phyloP scores from a whole-genome alignment of 2,113 vertebrate genomes.

The Tachysurus fulvidraco region DNA sequence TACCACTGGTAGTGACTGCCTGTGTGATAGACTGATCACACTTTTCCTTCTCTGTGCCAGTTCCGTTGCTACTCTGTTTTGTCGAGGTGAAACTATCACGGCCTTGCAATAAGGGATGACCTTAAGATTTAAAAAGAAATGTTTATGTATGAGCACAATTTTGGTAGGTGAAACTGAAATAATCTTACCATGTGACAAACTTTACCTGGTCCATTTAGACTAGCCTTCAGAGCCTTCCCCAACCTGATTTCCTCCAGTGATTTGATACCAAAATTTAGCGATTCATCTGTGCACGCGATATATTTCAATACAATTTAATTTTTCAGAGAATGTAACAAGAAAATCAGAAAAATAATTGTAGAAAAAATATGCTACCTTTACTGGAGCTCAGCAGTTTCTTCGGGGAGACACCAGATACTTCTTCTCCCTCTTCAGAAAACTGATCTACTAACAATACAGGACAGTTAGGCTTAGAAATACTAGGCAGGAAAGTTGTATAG shows the following conservation, averaged over 20 bases:
- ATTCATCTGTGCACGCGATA: conserved; percentile 70
- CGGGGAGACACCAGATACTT: conserved; percentile 74
- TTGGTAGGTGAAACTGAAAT: neutral
- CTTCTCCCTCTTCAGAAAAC: conserved; percentile 93
- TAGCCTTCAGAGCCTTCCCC: conserved; percentile 85
- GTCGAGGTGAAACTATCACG: conserved; percentile 3
- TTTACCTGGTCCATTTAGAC: conserved; percentile 80
- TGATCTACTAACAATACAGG: conserved; percentile 78
- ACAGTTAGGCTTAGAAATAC: neutral
- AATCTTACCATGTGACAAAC: too few species aligned
- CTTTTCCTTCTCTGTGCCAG: conserved; percentile 80
- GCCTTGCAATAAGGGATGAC: conserved; percentile 40
- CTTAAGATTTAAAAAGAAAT: conserved; percentile 4
- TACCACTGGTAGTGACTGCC: conserved; percentile 76
- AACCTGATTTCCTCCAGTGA: conserved; percentile 90
- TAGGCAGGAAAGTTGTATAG: too few species aligned
- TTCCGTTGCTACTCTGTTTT: conserved; percentile 29
- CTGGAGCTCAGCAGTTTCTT: conserved; percentile 71
- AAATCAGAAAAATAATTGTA: neutral
- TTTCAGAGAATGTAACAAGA: neutral
- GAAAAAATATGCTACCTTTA: conserved; percentile 68
- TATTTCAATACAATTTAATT: neutral
- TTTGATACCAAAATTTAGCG: conserved; percentile 88
- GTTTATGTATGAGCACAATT: neutral
- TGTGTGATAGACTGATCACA: conserved; percentile 67